Conservation (phyloP, 1,140 invertebrate genomes). For the Procambarus clarkii region DNA sequence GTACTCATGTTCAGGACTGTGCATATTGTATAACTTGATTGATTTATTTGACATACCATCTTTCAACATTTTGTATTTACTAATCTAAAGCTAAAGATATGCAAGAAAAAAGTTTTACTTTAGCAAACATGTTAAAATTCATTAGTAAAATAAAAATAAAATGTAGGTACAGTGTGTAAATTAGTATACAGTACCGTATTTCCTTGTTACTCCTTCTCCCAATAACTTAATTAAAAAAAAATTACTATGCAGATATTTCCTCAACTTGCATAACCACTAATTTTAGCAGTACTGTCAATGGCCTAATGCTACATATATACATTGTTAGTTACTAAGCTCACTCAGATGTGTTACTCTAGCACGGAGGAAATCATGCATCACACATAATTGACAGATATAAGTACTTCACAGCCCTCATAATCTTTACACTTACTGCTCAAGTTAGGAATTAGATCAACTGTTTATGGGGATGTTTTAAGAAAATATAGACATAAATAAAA, state of each 20-base stretch:
- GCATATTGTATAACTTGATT: no score
- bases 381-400: conserved; percentile 61
- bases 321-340: not conserved
- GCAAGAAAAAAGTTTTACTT: no score
- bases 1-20: no score
- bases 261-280: not conserved
- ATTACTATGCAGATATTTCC: not conserved
- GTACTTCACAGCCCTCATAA: conserved; percentile 52
- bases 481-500: conserved; percentile 34
- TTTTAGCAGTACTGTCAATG: not conserved
- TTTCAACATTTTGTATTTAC: no score
- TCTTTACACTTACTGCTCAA: not conserved
- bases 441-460: conserved; percentile 6
- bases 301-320: not conserved
- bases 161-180: no score
- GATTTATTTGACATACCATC: no score
- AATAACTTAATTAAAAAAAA: not conserved
- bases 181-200: not conserved
- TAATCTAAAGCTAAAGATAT: no score
- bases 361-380: conserved; percentile 26
- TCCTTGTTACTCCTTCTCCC: not conserved
- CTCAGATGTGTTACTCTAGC: not conserved
- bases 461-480: conserved; percentile 6
- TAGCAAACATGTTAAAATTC: no score
- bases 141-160: no score